Base-by-base conservation (phyloP, 1,140 invertebrate species). In the Dinoponera quadriceps region DNA sequence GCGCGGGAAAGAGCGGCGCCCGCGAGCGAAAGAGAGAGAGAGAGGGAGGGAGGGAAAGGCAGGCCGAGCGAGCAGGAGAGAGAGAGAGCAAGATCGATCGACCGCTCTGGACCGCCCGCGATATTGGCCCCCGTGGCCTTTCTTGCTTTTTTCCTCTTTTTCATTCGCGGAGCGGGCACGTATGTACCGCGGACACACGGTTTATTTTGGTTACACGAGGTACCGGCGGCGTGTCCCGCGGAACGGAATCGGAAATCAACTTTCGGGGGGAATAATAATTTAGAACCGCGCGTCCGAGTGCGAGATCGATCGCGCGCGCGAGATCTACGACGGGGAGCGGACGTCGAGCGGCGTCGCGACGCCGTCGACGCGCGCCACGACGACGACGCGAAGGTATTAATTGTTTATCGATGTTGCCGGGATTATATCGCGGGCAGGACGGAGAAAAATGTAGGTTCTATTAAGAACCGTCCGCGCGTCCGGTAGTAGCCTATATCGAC, bases 191-290 rank as follows among this genome's bases (percentile, higher is more conserved):
- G 48, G 48, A 69, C 65, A 59, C 75, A 51, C 49, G 59, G 65
- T 80, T 80, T 80, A 80, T 78, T 78, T 78, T 78, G 63, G 75
- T 78, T 78, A 78, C 63, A 68, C 62, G 62, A 57, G 49, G 74
- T 51, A 66, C 74, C 72, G 44, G 20, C 33, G 49, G 55, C 44
- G 60, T 25, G 62, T 78, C 11, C 49, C 60, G 62, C 63, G 63
- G 33, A 69, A 69, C 51, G 51, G 51, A 78, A 78, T 78, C 75
- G 75, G 49, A 55, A 78, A 78, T 78, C 75, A 78, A 78, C 63
- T 44, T 54, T 44, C 7, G 54, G n/a, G 75, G 29, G 33, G 33
- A 78, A 78, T 78, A 78, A 78, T 78, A 78, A 78, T 78, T 69
- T 22, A 44, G 22, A 44, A 44, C 11, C 60, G 60, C 27, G 55